phyloP scores from a whole-genome alignment of 2,797 vertebrate species.

The Sternarchorhynchus goeldii region DNA sequence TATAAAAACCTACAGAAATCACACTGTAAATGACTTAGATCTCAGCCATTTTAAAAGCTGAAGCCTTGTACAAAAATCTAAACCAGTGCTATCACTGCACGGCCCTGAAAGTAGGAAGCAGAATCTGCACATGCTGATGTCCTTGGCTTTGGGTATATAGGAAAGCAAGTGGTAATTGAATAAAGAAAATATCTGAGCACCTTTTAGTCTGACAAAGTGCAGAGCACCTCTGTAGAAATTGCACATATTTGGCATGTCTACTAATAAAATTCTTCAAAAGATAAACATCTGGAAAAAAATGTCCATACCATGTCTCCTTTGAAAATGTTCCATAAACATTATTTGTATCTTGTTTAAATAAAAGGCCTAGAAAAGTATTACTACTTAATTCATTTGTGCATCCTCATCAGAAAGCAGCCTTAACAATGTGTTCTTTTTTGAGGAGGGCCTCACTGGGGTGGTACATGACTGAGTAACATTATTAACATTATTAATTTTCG shows the following conservation, averaged over 20 bases:
- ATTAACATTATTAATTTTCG: no score
- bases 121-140: neutral
- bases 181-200: neutral
- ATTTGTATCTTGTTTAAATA: neutral
- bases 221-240: neutral
- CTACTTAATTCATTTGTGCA: no score
- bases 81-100: neutral
- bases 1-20: no score
- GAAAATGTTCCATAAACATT: neutral
- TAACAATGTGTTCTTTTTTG: no score
- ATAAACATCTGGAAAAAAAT: neutral
- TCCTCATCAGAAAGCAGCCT: no score
- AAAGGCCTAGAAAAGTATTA: no score
- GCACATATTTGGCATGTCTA: neutral
- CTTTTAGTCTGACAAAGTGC: neutral
- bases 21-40: no score
- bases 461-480: no score
- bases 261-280: constrained; percentile 6
- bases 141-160: neutral
- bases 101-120: neutral
- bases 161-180: constrained; percentile 12
- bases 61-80: no score
- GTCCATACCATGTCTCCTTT: neutral
- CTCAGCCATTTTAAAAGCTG: no score
- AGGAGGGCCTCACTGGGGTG: no score